Conservation (phyloP, 2,113 vertebrate species). For the Calyptomena viridis region DNA sequence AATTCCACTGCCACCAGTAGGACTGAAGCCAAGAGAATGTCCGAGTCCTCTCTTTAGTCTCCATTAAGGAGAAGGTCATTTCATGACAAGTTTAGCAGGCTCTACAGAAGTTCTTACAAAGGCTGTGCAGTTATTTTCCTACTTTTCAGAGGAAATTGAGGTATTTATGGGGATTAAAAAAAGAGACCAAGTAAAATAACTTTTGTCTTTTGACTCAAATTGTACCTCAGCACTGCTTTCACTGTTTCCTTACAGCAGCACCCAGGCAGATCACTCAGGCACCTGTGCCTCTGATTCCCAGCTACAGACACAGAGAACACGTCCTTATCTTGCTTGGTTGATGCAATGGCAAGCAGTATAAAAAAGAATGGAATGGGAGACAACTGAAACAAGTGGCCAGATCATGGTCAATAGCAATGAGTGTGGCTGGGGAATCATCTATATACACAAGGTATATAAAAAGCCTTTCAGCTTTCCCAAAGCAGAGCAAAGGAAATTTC, state of each 20-base stretch:
- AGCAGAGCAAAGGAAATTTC: neutral
- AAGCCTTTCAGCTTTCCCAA: neutral
- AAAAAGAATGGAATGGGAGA: neutral
- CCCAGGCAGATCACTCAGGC: neutral
- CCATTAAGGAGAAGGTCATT: neutral
- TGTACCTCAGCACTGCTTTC: neutral
- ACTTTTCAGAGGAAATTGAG: neutral
- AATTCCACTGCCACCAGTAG: too few species aligned
- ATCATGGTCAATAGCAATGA: neutral
- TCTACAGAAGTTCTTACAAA: neutral
- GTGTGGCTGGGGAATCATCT: rapidly evolving
- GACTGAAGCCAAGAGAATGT: neutral
- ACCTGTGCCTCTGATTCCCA: neutral
- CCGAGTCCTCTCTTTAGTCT: neutral
- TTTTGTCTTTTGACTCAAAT: neutral
- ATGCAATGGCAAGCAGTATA: rapidly evolving
- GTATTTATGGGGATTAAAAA: neutral
- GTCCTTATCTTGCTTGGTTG: rapidly evolving
- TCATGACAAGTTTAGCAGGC: neutral
- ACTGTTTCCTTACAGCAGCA: neutral
- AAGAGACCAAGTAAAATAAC: rapidly evolving
- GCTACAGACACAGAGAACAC: rapidly evolving
- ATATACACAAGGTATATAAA: rapidly evolving
- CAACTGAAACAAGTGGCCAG: neutral
- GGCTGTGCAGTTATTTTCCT: neutral